phyloP scores from a whole-genome alignment of 1,140 invertebrate species.

The Drosophila parabipectinata region DNA sequence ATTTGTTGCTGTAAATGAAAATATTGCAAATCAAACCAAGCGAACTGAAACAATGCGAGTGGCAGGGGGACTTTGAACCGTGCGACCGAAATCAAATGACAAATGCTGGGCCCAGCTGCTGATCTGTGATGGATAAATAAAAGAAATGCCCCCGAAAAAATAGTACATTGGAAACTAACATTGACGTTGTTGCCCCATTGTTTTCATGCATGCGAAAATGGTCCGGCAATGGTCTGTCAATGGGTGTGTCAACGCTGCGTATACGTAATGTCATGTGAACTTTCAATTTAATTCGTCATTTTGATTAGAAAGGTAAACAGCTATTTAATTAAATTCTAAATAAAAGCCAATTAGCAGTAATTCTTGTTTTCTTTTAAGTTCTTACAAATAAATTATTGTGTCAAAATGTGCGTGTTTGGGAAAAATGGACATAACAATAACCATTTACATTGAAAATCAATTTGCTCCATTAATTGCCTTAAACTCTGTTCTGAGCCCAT shows the following conservation, averaged over 20 bases:
- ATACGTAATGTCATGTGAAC: constrained; percentile 50
- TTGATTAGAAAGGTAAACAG: constrained; percentile 4
- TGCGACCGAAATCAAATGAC: constrained; percentile 47
- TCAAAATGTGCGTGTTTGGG: neutral
- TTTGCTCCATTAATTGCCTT: constrained; percentile 32
- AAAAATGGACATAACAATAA: neutral
- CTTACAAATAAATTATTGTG: neutral
- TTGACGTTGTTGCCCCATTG: constrained; percentile 22
- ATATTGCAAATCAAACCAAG: constrained; percentile 52
- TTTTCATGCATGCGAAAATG: constrained; percentile 54
- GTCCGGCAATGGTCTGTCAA: constrained; percentile 30
- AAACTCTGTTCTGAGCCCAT: constrained; percentile 6
- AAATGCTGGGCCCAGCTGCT: constrained; percentile 40
- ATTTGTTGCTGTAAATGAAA: constrained; percentile 57
- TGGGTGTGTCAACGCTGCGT: constrained; percentile 44
- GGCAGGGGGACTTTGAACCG: constrained; percentile 30
- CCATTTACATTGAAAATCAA: constrained; percentile 28
- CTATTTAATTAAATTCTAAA: neutral
- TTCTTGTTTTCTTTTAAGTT: neutral
- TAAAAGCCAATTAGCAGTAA: neutral
- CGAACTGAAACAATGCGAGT: constrained; percentile 11
- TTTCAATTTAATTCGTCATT: constrained; percentile 29
- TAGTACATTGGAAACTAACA: constrained; percentile 17
- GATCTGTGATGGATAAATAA: constrained; percentile 46
- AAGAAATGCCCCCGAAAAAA: constrained; percentile 7